Percentiles rank a stretch among this genome's conserved stretches.
These are phyloP conservation scores for Platycercus adscitus DNA, from an alignment of 2,113 vertebrate genomes.

Conservation along the genomic window DNA sequence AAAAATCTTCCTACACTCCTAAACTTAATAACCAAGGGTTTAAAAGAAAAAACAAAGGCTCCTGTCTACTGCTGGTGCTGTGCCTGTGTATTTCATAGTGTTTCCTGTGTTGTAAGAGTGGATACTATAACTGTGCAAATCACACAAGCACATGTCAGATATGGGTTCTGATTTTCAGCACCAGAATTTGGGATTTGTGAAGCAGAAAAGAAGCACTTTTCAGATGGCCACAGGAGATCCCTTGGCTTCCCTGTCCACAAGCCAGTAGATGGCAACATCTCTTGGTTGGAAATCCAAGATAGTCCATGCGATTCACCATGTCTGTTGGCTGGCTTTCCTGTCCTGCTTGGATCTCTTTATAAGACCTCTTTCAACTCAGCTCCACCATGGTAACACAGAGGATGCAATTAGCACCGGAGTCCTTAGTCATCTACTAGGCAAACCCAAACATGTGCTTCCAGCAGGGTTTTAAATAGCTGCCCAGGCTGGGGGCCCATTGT, in stretches of 20 bases:
- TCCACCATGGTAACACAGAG: neutral
- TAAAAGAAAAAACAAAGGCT: neutral
- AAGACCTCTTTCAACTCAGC: neutral
- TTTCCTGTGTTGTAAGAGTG: neutral
- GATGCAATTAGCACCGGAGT: neutral
- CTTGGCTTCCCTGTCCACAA: neutral
- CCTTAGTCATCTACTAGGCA: neutral
- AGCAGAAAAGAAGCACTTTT: neutral
- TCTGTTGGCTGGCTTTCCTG: neutral
- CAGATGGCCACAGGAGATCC: neutral
- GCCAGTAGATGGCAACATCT: neutral
- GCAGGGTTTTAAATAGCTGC: constrained; percentile 32
- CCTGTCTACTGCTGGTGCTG: neutral
- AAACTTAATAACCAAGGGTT: neutral
- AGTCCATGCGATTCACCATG: neutral
- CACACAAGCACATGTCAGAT: neutral
- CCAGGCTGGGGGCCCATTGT: constrained; percentile 65
- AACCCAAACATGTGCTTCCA: constrained; percentile 19
- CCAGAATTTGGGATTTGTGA: neutral
- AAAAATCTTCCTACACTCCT: neutral
- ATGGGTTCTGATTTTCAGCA: neutral
- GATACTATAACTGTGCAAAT: neutral
- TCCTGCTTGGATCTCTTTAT: neutral
- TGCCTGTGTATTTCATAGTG: neutral
- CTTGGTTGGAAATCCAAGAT: neutral